Base-by-base conservation (phyloP, 2,888 invertebrate genomes). In the Ectemnius lituratus region DNA sequence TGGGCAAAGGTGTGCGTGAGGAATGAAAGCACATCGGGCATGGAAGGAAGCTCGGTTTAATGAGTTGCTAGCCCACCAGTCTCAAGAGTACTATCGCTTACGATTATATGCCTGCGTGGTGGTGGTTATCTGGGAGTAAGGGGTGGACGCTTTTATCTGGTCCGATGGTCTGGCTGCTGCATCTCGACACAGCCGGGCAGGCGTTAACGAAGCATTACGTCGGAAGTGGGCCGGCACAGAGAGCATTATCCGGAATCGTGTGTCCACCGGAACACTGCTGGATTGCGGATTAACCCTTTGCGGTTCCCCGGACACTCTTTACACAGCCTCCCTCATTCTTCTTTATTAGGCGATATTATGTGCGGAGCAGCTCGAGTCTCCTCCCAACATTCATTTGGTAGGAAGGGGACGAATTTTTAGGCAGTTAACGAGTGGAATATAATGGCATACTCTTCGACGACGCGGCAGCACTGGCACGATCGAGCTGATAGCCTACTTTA, bases 401-500 rank as follows among this genome's bases (percentile, higher is more conserved):
- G 1, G 1, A 14, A 4, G 8, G 11, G 8, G 52, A 52, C 14
- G 16, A 52, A 52, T 52, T 52, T 52, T 52, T 4, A 6, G 8
- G 8, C 8, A 23, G 37, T 11, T 37, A 37, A 37, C 37, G 37
- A 37, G 8, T 37, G 8, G 1, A 37, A 37, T 37, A 37, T 37
- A 37, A 37, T 37, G 37, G 1, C 37, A 6, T 37, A 37, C 37
- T 23, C 23, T 23, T 23, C 23, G 23, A 3, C 23, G 23, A 3
- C 23, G 23, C 3, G 23, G 23, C 23, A 3, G 23, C 23, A 23
- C 23, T 3, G 23, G 23, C 11, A 46, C 67, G 70, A 80, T 79
- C 70, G 52, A 20, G 57, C 37, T 66, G 76, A 75, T 77, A 67
- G 28, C 79, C 80, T 76, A 79, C 72, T 80, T 79, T 60, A 69